Conservation (phyloP, 2,113 vertebrate genomes). For the Martes martes region DNA sequence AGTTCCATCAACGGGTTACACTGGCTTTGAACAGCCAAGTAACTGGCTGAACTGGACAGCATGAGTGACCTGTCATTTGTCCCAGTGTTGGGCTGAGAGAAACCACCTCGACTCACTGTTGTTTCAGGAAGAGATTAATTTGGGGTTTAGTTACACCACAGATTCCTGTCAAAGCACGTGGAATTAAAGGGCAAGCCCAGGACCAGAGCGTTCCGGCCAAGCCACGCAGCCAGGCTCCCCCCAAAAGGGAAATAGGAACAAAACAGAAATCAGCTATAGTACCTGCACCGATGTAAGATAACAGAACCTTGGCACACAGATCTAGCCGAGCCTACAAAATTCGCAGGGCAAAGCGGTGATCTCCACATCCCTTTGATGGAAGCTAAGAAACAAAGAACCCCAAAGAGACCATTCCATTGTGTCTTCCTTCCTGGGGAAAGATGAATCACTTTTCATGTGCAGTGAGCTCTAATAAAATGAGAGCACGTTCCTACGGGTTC, state of each 20-base stretch:
- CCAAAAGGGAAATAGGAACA: background rate
- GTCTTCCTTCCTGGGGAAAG: background rate
- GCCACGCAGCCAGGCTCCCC: background rate
- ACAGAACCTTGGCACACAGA: background rate
- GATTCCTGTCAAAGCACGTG: slow-evolving; percentile 50
- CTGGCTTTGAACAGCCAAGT: background rate
- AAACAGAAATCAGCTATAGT: background rate
- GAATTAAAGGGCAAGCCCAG: slow-evolving; percentile 46
- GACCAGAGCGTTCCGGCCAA: background rate
- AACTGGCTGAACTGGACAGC: background rate
- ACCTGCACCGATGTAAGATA: too few relatives aligned
- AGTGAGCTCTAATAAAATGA: background rate
- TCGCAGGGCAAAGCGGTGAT: too few relatives aligned
- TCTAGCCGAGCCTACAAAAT: background rate
- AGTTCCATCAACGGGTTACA: fast-evolving
- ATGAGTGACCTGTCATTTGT: fast-evolving
- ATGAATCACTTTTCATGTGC: slow-evolving; percentile 27
- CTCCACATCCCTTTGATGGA: background rate
- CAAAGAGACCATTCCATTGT: background rate
- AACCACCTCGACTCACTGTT: background rate
- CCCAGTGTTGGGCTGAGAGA: background rate
- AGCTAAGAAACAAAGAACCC: background rate
- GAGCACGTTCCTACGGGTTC: background rate
- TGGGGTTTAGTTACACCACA: slow-evolving; percentile 56
- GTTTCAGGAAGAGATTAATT: slow-evolving; percentile 47